phyloP scores from a whole-genome alignment of 1,140 invertebrate genomes.

The Chrysopa pallens region DNA sequence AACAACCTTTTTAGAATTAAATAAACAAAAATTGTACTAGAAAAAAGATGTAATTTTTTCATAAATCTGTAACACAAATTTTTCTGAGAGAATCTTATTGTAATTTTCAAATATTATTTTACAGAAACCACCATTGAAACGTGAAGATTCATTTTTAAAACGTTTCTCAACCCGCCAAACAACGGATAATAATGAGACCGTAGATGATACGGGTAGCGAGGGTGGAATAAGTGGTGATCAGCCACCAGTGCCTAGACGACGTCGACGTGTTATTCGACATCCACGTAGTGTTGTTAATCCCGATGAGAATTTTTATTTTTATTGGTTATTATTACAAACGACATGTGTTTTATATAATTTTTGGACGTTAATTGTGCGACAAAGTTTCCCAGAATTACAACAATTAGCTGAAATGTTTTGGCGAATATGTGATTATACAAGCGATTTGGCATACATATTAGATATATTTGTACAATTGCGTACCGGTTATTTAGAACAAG shows the following conservation, averaged over 20 bases:
- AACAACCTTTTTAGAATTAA: no score
- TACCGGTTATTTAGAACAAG: conserved; percentile 91
- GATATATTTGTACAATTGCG: conserved; percentile 82
- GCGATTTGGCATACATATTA: conserved; percentile 69
- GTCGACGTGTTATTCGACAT: conserved; percentile 42
- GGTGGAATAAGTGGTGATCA: conserved; percentile 35
- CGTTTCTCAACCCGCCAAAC: conserved; percentile 84
- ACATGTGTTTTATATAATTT: conserved; percentile 84
- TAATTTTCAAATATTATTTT: no score
- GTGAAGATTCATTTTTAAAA: conserved; percentile 88
- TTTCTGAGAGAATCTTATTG: no score
- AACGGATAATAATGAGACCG: conserved; percentile 68
- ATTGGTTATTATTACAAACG: conserved; percentile 81
- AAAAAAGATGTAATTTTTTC: no score
- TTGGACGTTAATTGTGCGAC: conserved; percentile 87
- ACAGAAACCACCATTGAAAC: conserved; percentile 65
- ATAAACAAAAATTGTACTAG: no score
- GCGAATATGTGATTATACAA: conserved; percentile 64
- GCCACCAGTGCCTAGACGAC: conserved; percentile 32
- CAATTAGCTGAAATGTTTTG: conserved; percentile 43
- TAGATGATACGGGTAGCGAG: conserved; percentile 48
- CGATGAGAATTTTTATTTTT: conserved; percentile 89
- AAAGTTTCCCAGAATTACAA: conserved; percentile 84
- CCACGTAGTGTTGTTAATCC: conserved; percentile 84
- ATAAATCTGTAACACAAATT: no score